phyloP scores from a whole-genome alignment of 1,140 invertebrate genomes.

The Lordiphosa collinella region DNA sequence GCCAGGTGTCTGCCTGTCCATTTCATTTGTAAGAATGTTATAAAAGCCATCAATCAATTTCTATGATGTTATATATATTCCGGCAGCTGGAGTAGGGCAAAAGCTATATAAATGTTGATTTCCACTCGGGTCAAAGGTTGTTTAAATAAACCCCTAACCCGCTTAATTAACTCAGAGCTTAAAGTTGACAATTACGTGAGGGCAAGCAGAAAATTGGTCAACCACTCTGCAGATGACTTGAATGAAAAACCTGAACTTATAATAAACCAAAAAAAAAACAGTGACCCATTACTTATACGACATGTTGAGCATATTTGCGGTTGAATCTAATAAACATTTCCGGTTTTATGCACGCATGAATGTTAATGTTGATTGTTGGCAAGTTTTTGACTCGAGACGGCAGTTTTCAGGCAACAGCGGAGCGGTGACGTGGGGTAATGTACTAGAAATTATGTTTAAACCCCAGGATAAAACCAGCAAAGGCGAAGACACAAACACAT shows the following conservation, averaged over 20 bases:
- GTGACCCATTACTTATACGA: conserved; percentile 41
- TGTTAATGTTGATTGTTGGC: conserved; percentile 59
- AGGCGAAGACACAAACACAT: conserved; percentile 28
- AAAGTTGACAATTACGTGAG: too few relatives aligned
- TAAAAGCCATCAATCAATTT: conserved; percentile 66
- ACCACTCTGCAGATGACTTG: conserved; percentile 29
- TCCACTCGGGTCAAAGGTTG: not conserved
- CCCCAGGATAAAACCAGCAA: conserved; percentile 23
- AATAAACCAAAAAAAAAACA: conserved; percentile 13
- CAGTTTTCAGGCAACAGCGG: conserved; percentile 13
- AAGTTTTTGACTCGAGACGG: conserved; percentile 56
- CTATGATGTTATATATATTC: conserved; percentile 49
- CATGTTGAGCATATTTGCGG: conserved; percentile 38
- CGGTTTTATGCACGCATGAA: conserved; percentile 61
- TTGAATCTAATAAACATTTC: conserved; percentile 66
- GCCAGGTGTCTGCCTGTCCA: conserved; percentile 30
- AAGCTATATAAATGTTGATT: conserved; percentile 24
- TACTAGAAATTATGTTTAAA: conserved; percentile 63
- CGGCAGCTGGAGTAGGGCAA: conserved; percentile 38
- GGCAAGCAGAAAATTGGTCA: too few relatives aligned
- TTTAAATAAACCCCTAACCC: conserved; percentile 12
- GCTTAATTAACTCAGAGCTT: too few relatives aligned
- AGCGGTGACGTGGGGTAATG: conserved; percentile 35
- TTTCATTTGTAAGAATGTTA: conserved; percentile 11
- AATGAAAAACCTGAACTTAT: conserved; percentile 11